Base-by-base conservation (phyloP, 2,113 vertebrate genomes). In the Chloebia gouldiae region DNA sequence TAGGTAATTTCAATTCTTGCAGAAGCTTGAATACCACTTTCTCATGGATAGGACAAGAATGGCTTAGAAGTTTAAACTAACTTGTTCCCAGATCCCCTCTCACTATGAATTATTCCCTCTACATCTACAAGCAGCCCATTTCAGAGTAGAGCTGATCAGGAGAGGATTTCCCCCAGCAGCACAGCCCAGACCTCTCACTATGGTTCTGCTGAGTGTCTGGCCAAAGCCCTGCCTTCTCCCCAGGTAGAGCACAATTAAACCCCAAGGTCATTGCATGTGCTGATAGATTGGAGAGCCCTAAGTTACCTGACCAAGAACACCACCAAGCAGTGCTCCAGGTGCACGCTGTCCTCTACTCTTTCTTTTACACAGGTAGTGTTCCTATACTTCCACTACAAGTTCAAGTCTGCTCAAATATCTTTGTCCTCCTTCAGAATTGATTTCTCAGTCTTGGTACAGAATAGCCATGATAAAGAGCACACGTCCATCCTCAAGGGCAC, bases 1-100 rank as follows among this genome's bases (percentile, higher is more conserved):
- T 90, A 93, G 72, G 72, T 81, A 84, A 92, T 81, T 92, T 86
- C 72, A 92, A 50, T 66, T 86, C 76, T 81, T 93, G 77, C 56
- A 96, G 73, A 88, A 92, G 42, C 50, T 57, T 81, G 37, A 79
- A 27, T 86, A 91, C 20, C 70, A 64, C 39, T 85, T 91, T 91
- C 79, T 87, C 59, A 76, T 21, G 51, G 33, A 50, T 10, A 83
- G 61, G 60, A 49, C 31, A 90, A 71, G 51, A 93, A 92, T 2
- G 56, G 59, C 56, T 72, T 31, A 27, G 22, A 51, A 81, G 60
- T 88, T 90, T 51, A 73, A 83, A 68, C 21, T 33, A 14, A 16
- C 57, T 86, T 90, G 20, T 60, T 86, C 31, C 49, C 53, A 93
- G 23, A 40, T 5, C 15, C 28, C 45, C 28, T 28, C 60, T 78